Evolutionary conservation across 2,797 vertebrate genomes (phyloP).

Genomic region (Astyanax mexicanus): DNA sequence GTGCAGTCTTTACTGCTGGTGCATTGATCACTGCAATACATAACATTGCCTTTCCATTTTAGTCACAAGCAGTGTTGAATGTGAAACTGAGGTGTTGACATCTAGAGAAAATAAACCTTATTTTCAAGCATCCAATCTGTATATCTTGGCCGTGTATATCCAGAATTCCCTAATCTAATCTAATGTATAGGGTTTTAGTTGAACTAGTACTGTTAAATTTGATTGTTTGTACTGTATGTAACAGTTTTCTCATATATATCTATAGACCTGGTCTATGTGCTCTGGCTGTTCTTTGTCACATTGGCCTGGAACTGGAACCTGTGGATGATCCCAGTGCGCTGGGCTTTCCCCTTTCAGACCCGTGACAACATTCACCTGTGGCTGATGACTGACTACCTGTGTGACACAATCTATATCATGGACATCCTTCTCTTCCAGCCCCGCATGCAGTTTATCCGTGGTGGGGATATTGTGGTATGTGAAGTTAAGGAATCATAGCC

Average conservation of each 20-base stretch:
- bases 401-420: conserved; percentile 92
- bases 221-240: not conserved
- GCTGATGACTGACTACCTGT: conserved; percentile 91
- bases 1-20: no score
- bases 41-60: no score
- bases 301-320: conserved; percentile 98
- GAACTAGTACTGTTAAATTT: not conserved
- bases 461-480: conserved; percentile 94
- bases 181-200: no score
- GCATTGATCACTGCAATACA: no score
- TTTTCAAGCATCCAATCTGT: no score
- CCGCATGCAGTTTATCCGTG: conserved; percentile 90
- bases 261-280: conserved; percentile 86
- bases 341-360: conserved; percentile 94
- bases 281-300: conserved; percentile 95
- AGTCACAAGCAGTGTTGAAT: no score
- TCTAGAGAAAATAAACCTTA: no score
- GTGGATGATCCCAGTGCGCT: conserved; percentile 96
- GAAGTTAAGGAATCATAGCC: not conserved
- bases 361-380: conserved; percentile 87
- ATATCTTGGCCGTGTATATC: no score
- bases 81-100: no score
- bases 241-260: not conserved
- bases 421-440: conserved; percentile 91
- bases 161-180: no score